phyloP scores from a whole-genome alignment of 2,797 vertebrate genomes.

The Hapalemur alaotrensis region DNA sequence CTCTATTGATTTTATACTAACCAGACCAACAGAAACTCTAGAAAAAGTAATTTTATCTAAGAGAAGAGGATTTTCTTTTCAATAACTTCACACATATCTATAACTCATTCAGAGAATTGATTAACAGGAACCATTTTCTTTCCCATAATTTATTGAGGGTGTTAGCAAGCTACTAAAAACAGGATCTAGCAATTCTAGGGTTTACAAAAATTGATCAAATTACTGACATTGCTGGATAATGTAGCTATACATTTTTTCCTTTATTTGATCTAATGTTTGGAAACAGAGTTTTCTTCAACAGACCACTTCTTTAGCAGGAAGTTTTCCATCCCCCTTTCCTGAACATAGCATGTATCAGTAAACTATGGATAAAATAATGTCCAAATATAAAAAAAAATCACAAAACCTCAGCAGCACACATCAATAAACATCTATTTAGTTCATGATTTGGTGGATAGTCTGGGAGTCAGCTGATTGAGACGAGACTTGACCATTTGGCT shows the following conservation, averaged over 20 bases:
- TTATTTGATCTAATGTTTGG: conserved; percentile 21
- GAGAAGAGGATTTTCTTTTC: conserved; percentile 26
- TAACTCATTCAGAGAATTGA: not conserved
- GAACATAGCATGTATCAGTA: not conserved
- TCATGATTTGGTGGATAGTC: not conserved
- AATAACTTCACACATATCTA: not conserved
- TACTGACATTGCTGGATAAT: not conserved
- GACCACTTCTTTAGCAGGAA: not conserved
- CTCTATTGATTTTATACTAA: not conserved
- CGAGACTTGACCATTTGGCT: not conserved
- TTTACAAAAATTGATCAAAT: not conserved
- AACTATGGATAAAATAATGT: not conserved
- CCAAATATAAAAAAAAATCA: not conserved
- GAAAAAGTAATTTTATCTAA: not conserved
- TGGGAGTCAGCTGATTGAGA: not conserved
- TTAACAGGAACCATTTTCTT: not conserved
- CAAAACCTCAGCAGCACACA: not conserved
- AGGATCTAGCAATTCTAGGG: not conserved
- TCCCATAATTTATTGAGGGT: not conserved
- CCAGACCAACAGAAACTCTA: not conserved
- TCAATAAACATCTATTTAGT: not conserved
- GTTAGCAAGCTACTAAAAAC: not conserved
- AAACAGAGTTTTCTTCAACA: not conserved
- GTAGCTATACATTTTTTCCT: not conserved
- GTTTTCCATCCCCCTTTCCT: not conserved